A percentile compares a stretch with the other conserved stretches of the same genome.
Evolutionary conservation across 2,888 invertebrate species (phyloP).

Genomic region (Limnephilus lunatus): DNA sequence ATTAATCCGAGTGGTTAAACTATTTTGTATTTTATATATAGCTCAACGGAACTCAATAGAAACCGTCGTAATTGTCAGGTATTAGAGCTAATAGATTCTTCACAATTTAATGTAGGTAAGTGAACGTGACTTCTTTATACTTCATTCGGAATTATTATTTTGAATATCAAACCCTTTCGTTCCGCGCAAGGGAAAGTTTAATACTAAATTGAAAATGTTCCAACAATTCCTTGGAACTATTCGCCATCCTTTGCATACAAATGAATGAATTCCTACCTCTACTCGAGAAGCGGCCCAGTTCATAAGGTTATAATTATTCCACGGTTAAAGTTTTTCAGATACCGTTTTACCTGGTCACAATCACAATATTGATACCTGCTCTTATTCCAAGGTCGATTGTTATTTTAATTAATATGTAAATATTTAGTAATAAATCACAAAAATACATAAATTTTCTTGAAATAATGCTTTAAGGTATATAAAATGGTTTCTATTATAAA

Average conservation of each 20-base stretch:
- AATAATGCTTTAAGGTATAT: too few species aligned
- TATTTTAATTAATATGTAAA: not conserved
- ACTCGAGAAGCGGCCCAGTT: not conserved
- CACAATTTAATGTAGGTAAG: not conserved
- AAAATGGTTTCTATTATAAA: too few species aligned
- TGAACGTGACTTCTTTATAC: not conserved
- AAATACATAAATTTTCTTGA: too few species aligned
- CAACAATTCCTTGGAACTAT: not conserved
- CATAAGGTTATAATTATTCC: not conserved
- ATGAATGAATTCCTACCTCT: not conserved
- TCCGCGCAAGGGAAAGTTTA: not conserved
- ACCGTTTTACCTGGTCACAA: not conserved
- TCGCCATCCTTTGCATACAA: not conserved
- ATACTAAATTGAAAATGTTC: slow-evolving; percentile 16
- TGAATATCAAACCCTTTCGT: not conserved
- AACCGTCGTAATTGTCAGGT: not conserved
- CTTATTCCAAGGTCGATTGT: not conserved
- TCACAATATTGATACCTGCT: not conserved
- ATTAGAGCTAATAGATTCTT: not conserved
- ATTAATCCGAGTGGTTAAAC: too few species aligned
- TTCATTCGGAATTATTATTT: not conserved
- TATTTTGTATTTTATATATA: not conserved
- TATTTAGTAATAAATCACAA: too few species aligned
- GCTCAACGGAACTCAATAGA: not conserved
- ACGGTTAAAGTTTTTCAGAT: not conserved